Conservation (phyloP, 2,113 vertebrate species). For the Cottus gobio region DNA sequence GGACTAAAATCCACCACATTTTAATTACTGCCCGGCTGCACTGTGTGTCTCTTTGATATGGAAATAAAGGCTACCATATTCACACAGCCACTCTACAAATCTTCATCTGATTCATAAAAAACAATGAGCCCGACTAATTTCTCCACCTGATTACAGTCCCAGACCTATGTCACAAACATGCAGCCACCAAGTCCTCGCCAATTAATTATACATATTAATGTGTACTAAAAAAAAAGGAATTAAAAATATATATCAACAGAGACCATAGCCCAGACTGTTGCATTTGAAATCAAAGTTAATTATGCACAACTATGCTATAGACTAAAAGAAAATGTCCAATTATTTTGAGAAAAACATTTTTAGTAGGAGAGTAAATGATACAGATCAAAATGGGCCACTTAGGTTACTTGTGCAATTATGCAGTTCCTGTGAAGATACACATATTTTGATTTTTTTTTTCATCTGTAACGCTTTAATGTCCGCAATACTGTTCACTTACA, state of each 20-base stretch:
- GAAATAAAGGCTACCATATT: slow-evolving; percentile 93
- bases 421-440: slow-evolving; percentile 69
- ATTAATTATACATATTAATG: slow-evolving; percentile 82
- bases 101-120: slow-evolving; percentile 98
- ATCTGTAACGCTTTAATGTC: slow-evolving; percentile 73
- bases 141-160: slow-evolving; percentile 93
- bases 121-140: slow-evolving; percentile 91
- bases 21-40: slow-evolving; percentile 97
- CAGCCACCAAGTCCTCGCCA: slow-evolving; percentile 68
- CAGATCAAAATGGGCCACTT: slow-evolving; percentile 80
- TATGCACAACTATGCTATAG: slow-evolving; percentile 77
- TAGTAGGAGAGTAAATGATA: slow-evolving; percentile 74
- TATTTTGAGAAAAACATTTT: slow-evolving; percentile 80
- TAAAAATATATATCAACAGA: slow-evolving; percentile 58
- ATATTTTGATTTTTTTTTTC: slow-evolving; percentile 65
- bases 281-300: slow-evolving; percentile 81
- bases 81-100: slow-evolving; percentile 93
- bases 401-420: slow-evolving; percentile 78
- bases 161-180: slow-evolving; percentile 69
- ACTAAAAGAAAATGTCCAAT: slow-evolving; percentile 80
- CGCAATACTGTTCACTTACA: slow-evolving; percentile 68
- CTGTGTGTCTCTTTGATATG: slow-evolving; percentile 97
- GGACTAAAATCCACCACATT: slow-evolving; percentile 93
- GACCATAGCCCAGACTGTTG: slow-evolving; percentile 63
- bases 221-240: slow-evolving; percentile 40